Percentiles rank a stretch among this genome's conserved stretches.
These are phyloP conservation scores for Blera fallax DNA, from an alignment of 2,888 invertebrate species.

Conservation along the genomic window DNA sequence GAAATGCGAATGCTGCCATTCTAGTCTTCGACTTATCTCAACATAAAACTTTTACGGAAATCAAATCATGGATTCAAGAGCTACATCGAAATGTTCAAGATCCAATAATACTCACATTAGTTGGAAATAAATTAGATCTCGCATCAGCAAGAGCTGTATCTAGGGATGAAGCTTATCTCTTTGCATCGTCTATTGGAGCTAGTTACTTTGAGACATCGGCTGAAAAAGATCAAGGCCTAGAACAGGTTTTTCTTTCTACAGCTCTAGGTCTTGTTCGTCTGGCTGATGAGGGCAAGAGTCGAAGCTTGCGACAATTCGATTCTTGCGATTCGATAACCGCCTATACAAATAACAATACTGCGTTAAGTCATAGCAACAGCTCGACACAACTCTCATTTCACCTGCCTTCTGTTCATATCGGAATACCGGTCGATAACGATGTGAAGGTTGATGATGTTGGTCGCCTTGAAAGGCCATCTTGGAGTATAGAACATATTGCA, in stretches of 20 bases:
- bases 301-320: conserved; percentile 85
- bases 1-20: conserved; percentile 94
- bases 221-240: conserved; percentile 88
- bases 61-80: conserved; percentile 94
- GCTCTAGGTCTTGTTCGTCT: conserved; percentile 85
- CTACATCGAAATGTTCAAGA: conserved; percentile 90
- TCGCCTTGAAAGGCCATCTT: conserved; percentile 85
- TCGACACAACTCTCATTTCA: conserved; percentile 76
- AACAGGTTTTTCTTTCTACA: conserved; percentile 87
- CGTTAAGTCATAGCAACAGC: conserved; percentile 76
- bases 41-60: conserved; percentile 87
- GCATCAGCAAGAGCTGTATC: conserved; percentile 85
- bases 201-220: conserved; percentile 93
- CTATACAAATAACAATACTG: conserved; percentile 78
- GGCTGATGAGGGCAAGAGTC: conserved; percentile 82
- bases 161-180: conserved; percentile 87
- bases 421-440: conserved; percentile 83
- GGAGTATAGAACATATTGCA: conserved; percentile 86
- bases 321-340: conserved; percentile 82
- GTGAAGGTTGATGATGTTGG: conserved; percentile 86
- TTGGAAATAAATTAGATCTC: conserved; percentile 94
- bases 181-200: conserved; percentile 91
- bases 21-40: conserved; percentile 93
- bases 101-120: conserved; percentile 89
- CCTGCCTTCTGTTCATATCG: conserved; percentile 79